Evolutionary conservation across 2,797 vertebrate genomes (phyloP).

Genomic region (Argya squamiceps): DNA sequence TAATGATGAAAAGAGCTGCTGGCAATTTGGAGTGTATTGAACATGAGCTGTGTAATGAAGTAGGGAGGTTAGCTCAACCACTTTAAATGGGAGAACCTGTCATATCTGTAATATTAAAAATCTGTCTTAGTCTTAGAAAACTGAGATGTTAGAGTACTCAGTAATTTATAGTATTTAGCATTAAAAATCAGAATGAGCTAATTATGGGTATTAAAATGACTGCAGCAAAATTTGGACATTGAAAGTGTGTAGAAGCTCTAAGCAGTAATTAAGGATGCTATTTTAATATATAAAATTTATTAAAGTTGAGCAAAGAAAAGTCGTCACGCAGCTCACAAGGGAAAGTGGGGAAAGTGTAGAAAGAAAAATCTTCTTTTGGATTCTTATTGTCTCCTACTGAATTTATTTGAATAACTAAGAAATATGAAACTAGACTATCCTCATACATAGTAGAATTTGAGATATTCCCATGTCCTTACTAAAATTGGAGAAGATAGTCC

Average conservation of each 20-base stretch:
- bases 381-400: not conserved
- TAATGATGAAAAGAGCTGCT: not conserved
- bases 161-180: conserved; percentile 6
- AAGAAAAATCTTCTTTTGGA: not conserved
- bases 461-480: not conserved
- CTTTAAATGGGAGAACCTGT: not conserved
- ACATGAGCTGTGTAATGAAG: not conserved
- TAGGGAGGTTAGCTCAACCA: not conserved
- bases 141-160: not conserved
- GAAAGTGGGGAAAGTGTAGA: not conserved
- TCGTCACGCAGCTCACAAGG: not conserved
- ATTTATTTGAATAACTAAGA: not conserved
- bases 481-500: not conserved
- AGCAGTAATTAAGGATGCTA: conserved; percentile 19
- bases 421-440: not conserved
- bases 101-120: not conserved
- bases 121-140: not conserved
- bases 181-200: not conserved
- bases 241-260: not conserved
- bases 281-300: conserved; percentile 5
- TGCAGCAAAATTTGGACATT: not conserved
- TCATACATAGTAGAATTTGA: not conserved
- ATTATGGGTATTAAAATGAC: conserved; percentile 11
- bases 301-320: not conserved
- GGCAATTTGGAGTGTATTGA: not conserved